These are phyloP conservation scores for Percopsis transmontana DNA, from an alignment of 2,113 vertebrate genomes.

Conservation along the genomic window DNA sequence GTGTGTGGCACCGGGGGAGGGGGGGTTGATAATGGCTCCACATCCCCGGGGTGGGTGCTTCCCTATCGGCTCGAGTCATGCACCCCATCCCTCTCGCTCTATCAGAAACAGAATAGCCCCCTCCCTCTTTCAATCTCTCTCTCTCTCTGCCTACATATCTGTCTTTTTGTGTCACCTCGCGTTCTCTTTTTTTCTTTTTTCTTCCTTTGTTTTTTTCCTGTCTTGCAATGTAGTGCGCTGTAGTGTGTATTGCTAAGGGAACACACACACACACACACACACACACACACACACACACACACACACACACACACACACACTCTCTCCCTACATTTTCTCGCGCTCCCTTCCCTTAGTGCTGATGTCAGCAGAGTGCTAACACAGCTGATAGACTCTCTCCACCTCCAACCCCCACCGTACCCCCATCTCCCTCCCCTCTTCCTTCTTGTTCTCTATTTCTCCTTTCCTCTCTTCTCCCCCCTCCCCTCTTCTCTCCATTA, in stretches of 20 bases:
- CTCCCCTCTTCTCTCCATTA: neutral
- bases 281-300: slow-evolving; percentile 65
- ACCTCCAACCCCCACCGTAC: slow-evolving; percentile 23
- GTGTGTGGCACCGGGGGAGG: too few species aligned
- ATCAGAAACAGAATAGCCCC: slow-evolving; percentile 6
- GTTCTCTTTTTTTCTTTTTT: neutral
- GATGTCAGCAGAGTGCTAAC: slow-evolving; percentile 70
- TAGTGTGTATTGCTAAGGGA: slow-evolving; percentile 44
- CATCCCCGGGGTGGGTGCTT: slow-evolving; percentile 2
- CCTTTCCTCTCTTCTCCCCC: neutral
- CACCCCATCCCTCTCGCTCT: slow-evolving; percentile 1
- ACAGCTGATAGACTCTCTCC: slow-evolving; percentile 67
- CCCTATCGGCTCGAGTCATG: slow-evolving; percentile 9
- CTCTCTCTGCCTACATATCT: slow-evolving; percentile 6
- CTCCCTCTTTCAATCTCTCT: neutral
- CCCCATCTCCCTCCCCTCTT: neutral
- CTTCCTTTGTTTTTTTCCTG: neutral
- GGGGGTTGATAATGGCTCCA: neutral
- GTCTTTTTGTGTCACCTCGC: neutral
- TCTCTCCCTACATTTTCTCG: slow-evolving; percentile 54
- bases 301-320: slow-evolving; percentile 58
- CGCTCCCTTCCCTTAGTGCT: slow-evolving; percentile 55
- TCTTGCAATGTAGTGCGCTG: slow-evolving; percentile 7
- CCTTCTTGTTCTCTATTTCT: neutral
- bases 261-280: slow-evolving; percentile 62